Evolutionary conservation across 2,113 vertebrate species (phyloP).

Genomic region (Aviceda subcristata): DNA sequence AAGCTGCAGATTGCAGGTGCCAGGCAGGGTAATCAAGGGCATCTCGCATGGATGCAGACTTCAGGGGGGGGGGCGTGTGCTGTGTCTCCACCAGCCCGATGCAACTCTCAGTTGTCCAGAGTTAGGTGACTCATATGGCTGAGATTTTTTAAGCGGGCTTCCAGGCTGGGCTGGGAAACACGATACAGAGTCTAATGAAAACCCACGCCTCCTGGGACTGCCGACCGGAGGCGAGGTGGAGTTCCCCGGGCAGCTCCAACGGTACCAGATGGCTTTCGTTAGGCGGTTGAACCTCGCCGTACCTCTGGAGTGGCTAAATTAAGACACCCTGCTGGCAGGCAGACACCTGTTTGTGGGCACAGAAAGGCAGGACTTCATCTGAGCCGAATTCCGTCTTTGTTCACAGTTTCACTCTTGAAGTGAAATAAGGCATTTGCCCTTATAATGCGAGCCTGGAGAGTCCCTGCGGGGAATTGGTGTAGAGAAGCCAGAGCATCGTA

Average conservation of each 20-base stretch:
- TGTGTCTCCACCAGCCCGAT: neutral
- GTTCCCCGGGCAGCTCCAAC: neutral
- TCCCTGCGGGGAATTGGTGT: neutral
- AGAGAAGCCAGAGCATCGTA: neutral
- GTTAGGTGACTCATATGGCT: neutral
- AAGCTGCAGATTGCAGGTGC: neutral
- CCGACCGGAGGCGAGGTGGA: neutral
- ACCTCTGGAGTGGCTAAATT: neutral
- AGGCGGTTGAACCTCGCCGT: neutral
- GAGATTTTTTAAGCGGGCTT: neutral
- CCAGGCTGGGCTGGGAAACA: neutral
- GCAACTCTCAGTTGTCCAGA: neutral
- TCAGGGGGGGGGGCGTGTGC: neutral
- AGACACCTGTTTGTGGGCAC: neutral
- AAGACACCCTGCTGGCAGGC: neutral
- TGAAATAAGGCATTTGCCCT: neutral
- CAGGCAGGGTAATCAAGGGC: neutral
- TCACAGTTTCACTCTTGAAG: neutral
- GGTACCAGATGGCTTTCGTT: neutral
- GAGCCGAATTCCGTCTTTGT: neutral
- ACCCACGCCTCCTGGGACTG: neutral
- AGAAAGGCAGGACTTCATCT: neutral
- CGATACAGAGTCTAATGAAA: neutral
- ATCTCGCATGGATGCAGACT: neutral
- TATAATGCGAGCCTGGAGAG: neutral